These are phyloP conservation scores for Schizotus pectinicornis DNA, from an alignment of 2,888 invertebrate genomes.

Conservation along the genomic window DNA sequence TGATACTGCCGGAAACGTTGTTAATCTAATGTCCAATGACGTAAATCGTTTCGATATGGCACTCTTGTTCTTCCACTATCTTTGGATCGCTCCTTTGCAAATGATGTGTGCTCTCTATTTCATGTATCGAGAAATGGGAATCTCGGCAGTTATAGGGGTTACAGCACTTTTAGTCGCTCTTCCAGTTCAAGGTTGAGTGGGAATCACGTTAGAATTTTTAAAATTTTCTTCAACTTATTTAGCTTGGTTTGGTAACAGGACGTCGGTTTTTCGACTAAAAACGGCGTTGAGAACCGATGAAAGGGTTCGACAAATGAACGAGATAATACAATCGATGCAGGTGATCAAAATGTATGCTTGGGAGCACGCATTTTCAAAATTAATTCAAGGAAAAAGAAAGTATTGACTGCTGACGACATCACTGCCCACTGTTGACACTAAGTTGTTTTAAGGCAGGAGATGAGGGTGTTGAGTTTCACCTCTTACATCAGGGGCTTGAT, in stretches of 20 bases:
- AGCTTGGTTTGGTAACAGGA: constrained; percentile 63
- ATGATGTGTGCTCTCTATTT: constrained; percentile 66
- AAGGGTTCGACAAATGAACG: constrained; percentile 84
- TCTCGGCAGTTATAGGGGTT: constrained; percentile 61
- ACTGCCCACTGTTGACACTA: neutral
- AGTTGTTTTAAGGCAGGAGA: constrained; percentile 55
- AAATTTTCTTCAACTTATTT: constrained; percentile 5
- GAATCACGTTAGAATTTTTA: neutral
- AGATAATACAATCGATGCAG: constrained; percentile 87
- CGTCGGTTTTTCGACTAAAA: constrained; percentile 60
- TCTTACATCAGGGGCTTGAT: constrained; percentile 70
- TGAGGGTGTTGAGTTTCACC: constrained; percentile 64
- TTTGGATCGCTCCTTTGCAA: constrained; percentile 76
- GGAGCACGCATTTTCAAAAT: constrained; percentile 81
- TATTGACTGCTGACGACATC: constrained; percentile 47
- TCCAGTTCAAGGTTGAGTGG: constrained; percentile 62
- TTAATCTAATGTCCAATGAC: constrained; percentile 88
- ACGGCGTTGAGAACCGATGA: constrained; percentile 83
- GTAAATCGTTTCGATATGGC: constrained; percentile 75
- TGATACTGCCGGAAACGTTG: constrained; percentile 75
- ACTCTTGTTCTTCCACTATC: constrained; percentile 71
- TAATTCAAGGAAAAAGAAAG: constrained; percentile 65
- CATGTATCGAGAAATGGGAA: constrained; percentile 59
- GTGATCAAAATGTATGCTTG: constrained; percentile 96
- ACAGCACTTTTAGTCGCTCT: constrained; percentile 65